Conservation (phyloP, 2,113 vertebrate species). For the Sturnira hondurensis region DNA sequence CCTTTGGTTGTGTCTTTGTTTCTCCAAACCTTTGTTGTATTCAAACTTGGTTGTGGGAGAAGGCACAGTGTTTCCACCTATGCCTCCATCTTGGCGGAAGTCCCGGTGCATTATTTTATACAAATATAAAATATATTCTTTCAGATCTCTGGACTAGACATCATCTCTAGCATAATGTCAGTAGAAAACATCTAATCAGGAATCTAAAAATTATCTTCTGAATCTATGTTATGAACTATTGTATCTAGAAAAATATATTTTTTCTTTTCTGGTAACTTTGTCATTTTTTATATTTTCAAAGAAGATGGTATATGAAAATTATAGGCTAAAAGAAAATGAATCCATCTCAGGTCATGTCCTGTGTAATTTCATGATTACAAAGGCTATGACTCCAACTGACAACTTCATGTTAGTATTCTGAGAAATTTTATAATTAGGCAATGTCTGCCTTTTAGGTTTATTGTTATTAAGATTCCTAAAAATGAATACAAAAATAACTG, state of each 20-base stretch:
- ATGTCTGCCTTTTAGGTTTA: background rate
- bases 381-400: background rate
- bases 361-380: background rate
- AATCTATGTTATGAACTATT: background rate
- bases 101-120: background rate
- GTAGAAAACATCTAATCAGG: background rate
- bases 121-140: background rate
- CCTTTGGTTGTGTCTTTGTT: no score
- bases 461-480: background rate
- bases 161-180: background rate
- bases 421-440: slow-evolving; percentile 6
- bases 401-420: background rate
- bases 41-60: no score
- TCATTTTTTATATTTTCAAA: background rate
- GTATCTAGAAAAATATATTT: background rate
- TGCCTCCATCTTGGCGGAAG: no score
- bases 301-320: background rate
- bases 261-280: background rate
- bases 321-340: background rate
- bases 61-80: no score
- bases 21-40: no score
- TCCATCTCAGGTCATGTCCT: background rate
- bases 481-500: background rate
- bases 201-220: slow-evolving; percentile 4
- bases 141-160: background rate